Conservation (phyloP, 2,113 vertebrate genomes). For the Laticauda laticaudata region DNA sequence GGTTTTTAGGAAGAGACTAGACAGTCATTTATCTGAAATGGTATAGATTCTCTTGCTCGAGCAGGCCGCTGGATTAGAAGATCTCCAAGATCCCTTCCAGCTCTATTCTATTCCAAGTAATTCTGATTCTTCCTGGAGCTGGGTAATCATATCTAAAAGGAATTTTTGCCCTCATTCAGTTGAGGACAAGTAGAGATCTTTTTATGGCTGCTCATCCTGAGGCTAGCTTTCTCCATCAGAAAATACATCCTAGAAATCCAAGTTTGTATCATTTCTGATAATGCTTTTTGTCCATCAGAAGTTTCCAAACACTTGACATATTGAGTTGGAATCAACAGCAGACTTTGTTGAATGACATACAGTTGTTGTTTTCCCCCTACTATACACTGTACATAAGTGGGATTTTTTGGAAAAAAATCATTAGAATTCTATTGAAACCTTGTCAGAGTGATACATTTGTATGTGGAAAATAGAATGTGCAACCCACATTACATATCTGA, state of each 20-base stretch:
- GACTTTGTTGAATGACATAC: neutral
- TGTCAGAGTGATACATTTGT: neutral
- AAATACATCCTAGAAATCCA: neutral
- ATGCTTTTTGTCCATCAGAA: neutral
- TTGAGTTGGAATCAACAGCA: neutral
- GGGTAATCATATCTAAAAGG: neutral
- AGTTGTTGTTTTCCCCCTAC: neutral
- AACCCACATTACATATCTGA: neutral
- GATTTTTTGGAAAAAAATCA: neutral
- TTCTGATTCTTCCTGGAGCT: neutral
- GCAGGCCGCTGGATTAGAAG: too few species aligned
- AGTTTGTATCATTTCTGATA: neutral
- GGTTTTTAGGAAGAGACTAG: too few species aligned
- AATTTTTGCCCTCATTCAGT: neutral
- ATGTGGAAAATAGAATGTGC: neutral
- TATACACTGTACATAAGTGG: neutral
- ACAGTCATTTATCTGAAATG: neutral
- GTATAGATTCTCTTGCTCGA: too few species aligned
- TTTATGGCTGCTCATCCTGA: neutral
- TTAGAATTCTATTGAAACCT: neutral
- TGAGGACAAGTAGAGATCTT: neutral
- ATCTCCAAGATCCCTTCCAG: too few species aligned
- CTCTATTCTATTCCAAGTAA: too few species aligned
- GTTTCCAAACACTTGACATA: neutral
- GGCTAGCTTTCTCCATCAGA: neutral